These are phyloP conservation scores for Heterodera schachtii DNA, from an alignment of 1,140 invertebrate species.

Conservation along the genomic window DNA sequence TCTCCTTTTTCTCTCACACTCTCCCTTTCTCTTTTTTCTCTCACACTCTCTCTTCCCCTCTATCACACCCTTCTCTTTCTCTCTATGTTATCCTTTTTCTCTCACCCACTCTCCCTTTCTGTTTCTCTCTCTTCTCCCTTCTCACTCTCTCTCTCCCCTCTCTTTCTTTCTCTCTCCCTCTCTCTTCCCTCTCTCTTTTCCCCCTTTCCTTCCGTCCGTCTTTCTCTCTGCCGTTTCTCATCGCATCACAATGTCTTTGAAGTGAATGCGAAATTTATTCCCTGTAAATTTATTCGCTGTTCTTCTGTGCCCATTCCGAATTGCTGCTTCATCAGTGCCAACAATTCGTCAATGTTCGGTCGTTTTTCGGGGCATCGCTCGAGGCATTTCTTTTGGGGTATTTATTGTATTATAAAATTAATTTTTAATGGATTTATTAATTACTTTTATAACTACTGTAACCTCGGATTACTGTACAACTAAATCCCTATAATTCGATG, in stretches of 20 bases:
- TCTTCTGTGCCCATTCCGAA: background rate
- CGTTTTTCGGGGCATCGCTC: slow-evolving; percentile 5
- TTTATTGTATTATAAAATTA: background rate
- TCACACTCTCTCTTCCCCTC: background rate
- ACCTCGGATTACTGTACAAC: too few relatives aligned
- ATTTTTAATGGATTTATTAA: too few relatives aligned
- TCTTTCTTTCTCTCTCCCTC: background rate
- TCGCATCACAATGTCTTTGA: background rate
- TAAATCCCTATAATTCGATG: too few relatives aligned
- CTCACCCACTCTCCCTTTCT: background rate
- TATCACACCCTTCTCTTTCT: too few relatives aligned
- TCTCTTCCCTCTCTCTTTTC: background rate
- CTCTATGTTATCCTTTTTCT: too few relatives aligned
- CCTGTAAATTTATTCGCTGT: background rate
- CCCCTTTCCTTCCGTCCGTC: background rate
- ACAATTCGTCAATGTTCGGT: slow-evolving; percentile 8
- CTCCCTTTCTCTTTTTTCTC: too few relatives aligned
- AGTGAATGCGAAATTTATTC: background rate
- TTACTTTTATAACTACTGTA: too few relatives aligned
- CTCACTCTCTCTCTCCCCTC: background rate
- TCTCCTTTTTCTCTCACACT: too few relatives aligned
- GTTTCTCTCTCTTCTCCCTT: too few relatives aligned
- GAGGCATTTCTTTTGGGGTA: background rate
- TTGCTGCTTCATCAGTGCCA: background rate
- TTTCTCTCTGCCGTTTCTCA: background rate